Evolutionary conservation across 2,113 vertebrate species (phyloP).

Genomic region (Campylorhamphus procurvoides): DNA sequence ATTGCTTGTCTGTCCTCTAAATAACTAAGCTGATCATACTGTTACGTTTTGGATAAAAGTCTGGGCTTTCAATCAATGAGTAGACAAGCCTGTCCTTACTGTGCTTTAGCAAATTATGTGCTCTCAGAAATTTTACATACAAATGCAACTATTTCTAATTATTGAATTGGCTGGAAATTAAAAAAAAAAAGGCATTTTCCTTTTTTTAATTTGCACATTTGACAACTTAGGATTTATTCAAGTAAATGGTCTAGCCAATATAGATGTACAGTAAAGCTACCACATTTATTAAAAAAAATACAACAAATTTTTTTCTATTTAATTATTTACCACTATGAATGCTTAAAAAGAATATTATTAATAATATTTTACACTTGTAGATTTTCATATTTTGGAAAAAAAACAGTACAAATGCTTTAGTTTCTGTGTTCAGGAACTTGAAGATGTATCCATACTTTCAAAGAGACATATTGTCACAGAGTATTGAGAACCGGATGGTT

Average conservation of each 20-base stretch:
- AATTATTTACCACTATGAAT: not conserved
- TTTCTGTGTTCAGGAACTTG: not conserved
- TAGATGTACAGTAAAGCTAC: not conserved
- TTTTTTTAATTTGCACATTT: not conserved
- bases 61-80: not conserved
- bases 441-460: not conserved
- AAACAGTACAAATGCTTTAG: not conserved
- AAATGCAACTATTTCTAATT: not conserved
- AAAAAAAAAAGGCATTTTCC: not conserved
- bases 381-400: not conserved
- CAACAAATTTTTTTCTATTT: not conserved
- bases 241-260: not conserved
- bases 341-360: not conserved
- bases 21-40: not conserved
- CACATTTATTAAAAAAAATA: not conserved
- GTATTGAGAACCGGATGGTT: not conserved
- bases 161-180: not conserved
- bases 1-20: constrained; percentile 16
- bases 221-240: not conserved
- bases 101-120: not conserved
- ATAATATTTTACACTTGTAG: not conserved
- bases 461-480: not conserved
- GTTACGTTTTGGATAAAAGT: constrained; percentile 24
- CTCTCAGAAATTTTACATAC: not conserved
- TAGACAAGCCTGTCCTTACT: not conserved